Evolutionary conservation across 2,888 invertebrate species (phyloP).

Genomic region (Drosophila merina): DNA sequence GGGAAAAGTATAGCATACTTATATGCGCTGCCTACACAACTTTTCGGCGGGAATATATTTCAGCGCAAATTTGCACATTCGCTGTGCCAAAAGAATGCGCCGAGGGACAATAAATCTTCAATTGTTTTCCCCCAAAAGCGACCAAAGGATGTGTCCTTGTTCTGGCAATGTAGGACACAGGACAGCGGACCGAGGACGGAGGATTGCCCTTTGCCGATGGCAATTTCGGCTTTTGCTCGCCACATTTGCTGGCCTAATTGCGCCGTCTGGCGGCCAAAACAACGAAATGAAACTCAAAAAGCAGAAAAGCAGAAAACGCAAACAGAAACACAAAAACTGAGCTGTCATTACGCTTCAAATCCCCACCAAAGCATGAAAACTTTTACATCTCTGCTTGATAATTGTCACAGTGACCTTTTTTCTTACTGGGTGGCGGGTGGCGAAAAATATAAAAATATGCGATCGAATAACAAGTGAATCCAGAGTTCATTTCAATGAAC

Average conservation of each 20-base stretch:
- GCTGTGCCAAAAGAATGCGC: constrained; percentile 39
- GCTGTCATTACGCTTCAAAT: constrained; percentile 32
- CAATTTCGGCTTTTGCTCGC: constrained; percentile 36
- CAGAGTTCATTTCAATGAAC: constrained; percentile 54
- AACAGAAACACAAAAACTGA: constrained; percentile 21
- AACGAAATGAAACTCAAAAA: constrained; percentile 35
- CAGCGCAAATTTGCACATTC: constrained; percentile 40
- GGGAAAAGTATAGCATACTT: constrained; percentile 55
- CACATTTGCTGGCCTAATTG: constrained; percentile 71
- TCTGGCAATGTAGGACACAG: constrained; percentile 2
- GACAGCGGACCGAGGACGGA: not conserved
- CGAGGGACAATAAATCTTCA: constrained; percentile 58
- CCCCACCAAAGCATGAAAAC: constrained; percentile 11
- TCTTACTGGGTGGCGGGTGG: not conserved
- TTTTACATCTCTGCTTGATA: constrained; percentile 31
- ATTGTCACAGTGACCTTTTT: constrained; percentile 70
- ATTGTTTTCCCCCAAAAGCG: constrained; percentile 45
- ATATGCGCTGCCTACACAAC: constrained; percentile 38
- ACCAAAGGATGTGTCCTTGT: constrained; percentile 21
- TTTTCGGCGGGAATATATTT: constrained; percentile 21
- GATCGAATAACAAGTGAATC: constrained; percentile 54
- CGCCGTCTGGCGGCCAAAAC: constrained; percentile 52
- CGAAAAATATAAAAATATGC: constrained; percentile 26
- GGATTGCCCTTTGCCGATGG: constrained; percentile 14
- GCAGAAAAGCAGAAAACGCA: constrained; percentile 10